Evolutionary conservation across 2,888 invertebrate genomes (phyloP), one percentile per base, ranked within the genome.

Genomic region (Chironomus riparius): DNA sequence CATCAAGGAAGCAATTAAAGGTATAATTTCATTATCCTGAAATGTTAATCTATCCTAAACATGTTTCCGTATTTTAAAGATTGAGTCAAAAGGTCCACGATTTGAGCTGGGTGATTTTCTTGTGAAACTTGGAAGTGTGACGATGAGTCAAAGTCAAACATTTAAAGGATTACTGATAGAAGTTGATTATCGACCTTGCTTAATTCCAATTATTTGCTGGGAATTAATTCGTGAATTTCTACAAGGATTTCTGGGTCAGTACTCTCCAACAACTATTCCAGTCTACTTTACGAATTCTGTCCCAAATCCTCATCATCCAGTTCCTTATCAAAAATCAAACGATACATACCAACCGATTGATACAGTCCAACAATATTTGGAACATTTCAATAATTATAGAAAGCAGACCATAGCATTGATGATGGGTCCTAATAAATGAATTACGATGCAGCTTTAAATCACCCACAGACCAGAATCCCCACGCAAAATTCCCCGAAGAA

Each of bases 101-200:
- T 94, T 90, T 83, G 94, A 93, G 86, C 91, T 90, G 78, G 94
- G 94, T 0, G 98, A 98, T 82, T 98, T 98, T 83, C 90, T 94
- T 78, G 92, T 98, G 3, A 97, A 97, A 84, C 86, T 98, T 0
- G 97, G 97, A 1, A 93, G 92, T 15, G 96, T 97, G 0, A 92
- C 94, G 0, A 92, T 97, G 87, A 94, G 93, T 82, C 76, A 76
- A 21, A 74, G 68, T 48, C 93, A 94, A 80, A 94, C 91, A 81
- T 97, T 97, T 82, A 97, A 96, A 85, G 97, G 97, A 6, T 90
- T 97, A 74, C 86, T 97, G 4, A 90, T 97, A 68, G 97, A 97
- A 89, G 91, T 95, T 15, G 97, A 97, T 83, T 97, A 97, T 82
- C 88, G 92, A 68, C 95, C 97, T 0, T 97, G 96, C 83, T 89